Percentiles rank a stretch among this genome's conserved stretches.
phyloP scores from a whole-genome alignment of 2,797 vertebrate species.

The Rhinatrema bivittatum region DNA sequence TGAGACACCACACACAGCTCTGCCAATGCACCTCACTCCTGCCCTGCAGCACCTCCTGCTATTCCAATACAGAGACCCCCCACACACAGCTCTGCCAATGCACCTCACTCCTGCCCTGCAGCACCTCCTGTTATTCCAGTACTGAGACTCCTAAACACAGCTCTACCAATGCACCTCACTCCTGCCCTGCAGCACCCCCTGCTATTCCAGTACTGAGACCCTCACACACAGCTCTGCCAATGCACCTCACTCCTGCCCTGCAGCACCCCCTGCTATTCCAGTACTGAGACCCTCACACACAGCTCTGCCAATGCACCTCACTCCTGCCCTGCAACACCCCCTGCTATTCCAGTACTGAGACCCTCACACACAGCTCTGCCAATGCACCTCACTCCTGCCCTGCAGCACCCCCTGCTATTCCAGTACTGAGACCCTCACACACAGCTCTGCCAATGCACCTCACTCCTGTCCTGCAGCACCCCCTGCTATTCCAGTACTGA shows the following conservation, averaged over 20 bases:
- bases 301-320: background rate
- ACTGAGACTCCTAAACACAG: background rate
- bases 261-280: background rate
- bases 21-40: background rate
- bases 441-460: background rate
- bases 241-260: no score
- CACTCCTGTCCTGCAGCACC: background rate
- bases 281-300: background rate
- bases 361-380: no score
- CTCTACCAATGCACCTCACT: background rate
- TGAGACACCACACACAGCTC: background rate
- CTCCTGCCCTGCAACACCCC: background rate
- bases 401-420: background rate
- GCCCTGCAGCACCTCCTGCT: background rate
- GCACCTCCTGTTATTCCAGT: background rate
- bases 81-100: no score
- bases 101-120: no score
- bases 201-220: no score
- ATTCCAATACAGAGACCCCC: no score
- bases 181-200: background rate
- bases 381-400: no score
- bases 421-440: background rate
- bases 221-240: no score
- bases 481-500: no score
- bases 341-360: no score